Percentiles rank a stretch among this genome's conserved stretches.
Conservation (phyloP, 2,113 vertebrate genomes). For the Pedionomus torquatus region DNA sequence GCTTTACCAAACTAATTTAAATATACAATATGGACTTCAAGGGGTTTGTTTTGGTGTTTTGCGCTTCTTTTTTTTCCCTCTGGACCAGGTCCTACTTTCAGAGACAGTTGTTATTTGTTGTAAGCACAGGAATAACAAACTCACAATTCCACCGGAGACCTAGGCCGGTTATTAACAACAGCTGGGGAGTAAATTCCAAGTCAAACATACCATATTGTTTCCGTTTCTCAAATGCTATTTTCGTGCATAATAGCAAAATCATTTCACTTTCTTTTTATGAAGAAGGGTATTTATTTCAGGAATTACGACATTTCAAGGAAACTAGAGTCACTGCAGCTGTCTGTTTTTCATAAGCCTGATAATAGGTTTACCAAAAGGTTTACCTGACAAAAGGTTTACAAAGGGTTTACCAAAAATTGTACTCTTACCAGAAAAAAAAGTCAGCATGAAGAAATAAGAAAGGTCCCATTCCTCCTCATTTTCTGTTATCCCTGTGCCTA, state of each 20-base stretch:
- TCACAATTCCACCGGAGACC: not conserved
- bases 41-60: not conserved
- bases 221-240: not conserved
- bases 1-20: slow-evolving; percentile 5
- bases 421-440: not conserved
- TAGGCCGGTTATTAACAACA: slow-evolving; percentile 18
- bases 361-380: not conserved
- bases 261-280: not conserved
- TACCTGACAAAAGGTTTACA: not conserved
- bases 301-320: not conserved
- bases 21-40: not conserved
- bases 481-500: not conserved
- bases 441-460: not conserved
- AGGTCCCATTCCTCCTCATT: not conserved
- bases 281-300: not conserved
- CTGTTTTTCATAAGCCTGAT: not conserved
- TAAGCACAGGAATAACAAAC: not conserved
- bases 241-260: slow-evolving; percentile 30
- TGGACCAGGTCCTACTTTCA: not conserved
- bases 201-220: slow-evolving; percentile 44
- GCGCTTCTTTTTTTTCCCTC: not conserved
- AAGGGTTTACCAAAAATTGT: not conserved
- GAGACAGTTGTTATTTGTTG: not conserved
- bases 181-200: slow-evolving; percentile 15
- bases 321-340: not conserved